Conservation (phyloP, 2,888 invertebrate genomes). For the Clepsis dumicolana region DNA sequence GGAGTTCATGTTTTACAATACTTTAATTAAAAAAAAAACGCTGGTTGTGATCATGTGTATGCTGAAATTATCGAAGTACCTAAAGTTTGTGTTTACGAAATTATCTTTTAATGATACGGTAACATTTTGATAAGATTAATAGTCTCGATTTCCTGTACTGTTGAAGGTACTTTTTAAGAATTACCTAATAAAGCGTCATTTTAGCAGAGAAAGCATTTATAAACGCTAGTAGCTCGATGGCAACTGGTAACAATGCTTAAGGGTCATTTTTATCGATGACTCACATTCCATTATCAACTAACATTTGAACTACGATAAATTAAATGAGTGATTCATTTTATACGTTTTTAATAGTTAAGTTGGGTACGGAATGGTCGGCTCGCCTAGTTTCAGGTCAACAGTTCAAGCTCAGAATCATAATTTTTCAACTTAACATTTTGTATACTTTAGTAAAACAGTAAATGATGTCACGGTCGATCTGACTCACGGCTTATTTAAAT, state of each 20-base stretch:
- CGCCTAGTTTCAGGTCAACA: conserved; percentile 75
- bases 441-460: conserved; percentile 74
- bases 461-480: conserved; percentile 78
- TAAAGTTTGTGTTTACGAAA: too few species aligned
- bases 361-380: conserved; percentile 60
- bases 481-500: conserved; percentile 75
- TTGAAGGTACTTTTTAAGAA: too few species aligned
- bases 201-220: too few species aligned
- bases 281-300: conserved; percentile 24
- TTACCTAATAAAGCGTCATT: too few species aligned
- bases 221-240: too few species aligned
- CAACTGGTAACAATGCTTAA: not conserved
- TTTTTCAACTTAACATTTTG: conserved; percentile 75
- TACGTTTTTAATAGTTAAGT: conserved; percentile 62
- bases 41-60: too few species aligned
- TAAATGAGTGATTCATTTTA: conserved; percentile 66
- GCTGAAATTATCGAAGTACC: too few species aligned
- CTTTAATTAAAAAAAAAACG: too few species aligned
- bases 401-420: conserved; percentile 81
- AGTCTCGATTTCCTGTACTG: too few species aligned
- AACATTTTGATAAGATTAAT: too few species aligned
- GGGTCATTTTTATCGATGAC: conserved; percentile 28
- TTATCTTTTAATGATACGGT: too few species aligned
- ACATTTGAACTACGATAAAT: conserved; percentile 47
- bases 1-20: too few species aligned